phyloP scores from a whole-genome alignment of 2,888 invertebrate species.

The Synanthedon andrenaeformis region DNA sequence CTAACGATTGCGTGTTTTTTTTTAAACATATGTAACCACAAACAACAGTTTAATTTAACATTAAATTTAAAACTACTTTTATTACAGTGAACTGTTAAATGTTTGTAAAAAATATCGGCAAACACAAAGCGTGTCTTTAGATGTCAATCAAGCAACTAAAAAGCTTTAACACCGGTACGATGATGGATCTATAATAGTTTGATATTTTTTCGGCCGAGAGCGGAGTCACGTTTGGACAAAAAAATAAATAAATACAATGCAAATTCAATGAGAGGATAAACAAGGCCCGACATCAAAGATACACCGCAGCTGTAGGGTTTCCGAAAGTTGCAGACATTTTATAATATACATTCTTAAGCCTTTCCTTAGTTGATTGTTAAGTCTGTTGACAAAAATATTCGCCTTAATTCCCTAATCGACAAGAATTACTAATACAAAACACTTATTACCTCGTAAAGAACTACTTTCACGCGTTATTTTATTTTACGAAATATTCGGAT shows the following conservation, averaged over 20 bases:
- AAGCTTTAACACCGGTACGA: neutral
- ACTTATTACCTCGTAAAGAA: too few species aligned
- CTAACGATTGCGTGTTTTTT: too few species aligned
- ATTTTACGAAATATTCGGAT: too few species aligned
- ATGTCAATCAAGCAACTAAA: conserved; percentile 12
- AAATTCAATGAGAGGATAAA: conserved; percentile 28
- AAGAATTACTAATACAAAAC: too few species aligned
- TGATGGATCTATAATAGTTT: conserved; percentile 8
- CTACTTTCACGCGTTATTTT: too few species aligned
- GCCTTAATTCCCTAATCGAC: too few species aligned
- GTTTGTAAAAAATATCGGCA: conserved; percentile 24
- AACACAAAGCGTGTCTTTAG: conserved; percentile 19
- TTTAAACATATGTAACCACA: too few species aligned
- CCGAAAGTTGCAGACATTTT: neutral
- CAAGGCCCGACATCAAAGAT: conserved; percentile 12
- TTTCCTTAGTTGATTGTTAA: too few species aligned
- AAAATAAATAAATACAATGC: conserved; percentile 28
- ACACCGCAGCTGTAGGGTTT: conserved; percentile 4
- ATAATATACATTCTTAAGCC: too few species aligned
- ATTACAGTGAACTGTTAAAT: conserved; percentile 7
- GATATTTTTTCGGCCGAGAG: conserved; percentile 9
- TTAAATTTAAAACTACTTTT: too few species aligned
- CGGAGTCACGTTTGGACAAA: conserved; percentile 20
- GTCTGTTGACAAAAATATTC: too few species aligned
- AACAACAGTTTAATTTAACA: too few species aligned